These are phyloP conservation scores for Trichoplusia ni DNA, from an alignment of 1,140 invertebrate species.

Conservation along the genomic window DNA sequence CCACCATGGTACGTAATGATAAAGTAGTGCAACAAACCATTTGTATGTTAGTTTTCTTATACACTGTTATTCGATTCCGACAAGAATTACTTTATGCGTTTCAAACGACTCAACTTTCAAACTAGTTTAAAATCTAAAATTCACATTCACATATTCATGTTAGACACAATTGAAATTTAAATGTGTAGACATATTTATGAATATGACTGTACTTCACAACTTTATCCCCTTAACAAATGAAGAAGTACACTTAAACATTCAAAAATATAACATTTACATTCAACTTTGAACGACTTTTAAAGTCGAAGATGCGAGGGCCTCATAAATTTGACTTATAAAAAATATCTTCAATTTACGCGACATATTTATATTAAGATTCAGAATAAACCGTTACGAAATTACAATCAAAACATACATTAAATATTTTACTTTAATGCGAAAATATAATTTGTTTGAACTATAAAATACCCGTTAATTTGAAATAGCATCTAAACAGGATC, in stretches of 20 bases:
- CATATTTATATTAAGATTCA: no score
- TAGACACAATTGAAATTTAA: conserved; percentile 5
- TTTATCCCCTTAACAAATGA: not conserved
- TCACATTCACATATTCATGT: conserved; percentile 1
- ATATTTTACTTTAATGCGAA: no score
- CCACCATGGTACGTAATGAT: conserved; percentile 34
- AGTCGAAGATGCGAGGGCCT: not conserved
- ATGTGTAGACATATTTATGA: not conserved
- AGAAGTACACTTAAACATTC: not conserved
- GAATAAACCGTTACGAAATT: no score
- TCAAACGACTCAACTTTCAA: no score
- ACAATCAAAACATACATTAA: no score
- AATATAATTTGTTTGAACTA: no score
- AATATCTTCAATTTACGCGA: not conserved
- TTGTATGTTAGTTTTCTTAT: conserved; percentile 1
- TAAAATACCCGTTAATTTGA: no score
- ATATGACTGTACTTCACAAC: not conserved
- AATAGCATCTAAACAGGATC: no score
- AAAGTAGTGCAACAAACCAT: conserved; percentile 12
- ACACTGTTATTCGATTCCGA: not conserved
- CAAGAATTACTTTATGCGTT: not conserved
- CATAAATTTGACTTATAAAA: not conserved
- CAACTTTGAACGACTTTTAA: not conserved
- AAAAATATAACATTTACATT: not conserved
- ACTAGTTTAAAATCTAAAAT: not conserved